Evolutionary conservation across 2,888 invertebrate genomes (phyloP).

Genomic region (Baronia brevicornis): DNA sequence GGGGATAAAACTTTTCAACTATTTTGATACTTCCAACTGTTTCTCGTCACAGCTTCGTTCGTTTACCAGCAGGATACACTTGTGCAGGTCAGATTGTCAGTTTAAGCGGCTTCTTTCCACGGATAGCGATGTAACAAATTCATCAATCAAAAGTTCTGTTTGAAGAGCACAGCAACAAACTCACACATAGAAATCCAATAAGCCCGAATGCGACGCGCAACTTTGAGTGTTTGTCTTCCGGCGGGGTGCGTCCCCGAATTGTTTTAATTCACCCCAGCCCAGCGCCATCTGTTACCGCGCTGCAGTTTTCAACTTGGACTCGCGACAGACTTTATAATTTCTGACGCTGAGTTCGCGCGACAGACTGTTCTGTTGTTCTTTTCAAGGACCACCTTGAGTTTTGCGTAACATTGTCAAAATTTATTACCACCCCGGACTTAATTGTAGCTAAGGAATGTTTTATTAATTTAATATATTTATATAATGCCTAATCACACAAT

Average conservation of each 20-base stretch:
- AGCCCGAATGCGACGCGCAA: conserved; percentile 43
- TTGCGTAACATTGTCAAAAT: conserved; percentile 8
- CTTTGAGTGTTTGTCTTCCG: conserved; percentile 49
- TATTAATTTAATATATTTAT: background rate
- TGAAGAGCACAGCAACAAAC: conserved; percentile 23
- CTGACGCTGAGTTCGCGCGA: conserved; percentile 23
- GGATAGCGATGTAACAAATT: no score
- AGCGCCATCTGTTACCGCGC: conserved; percentile 42
- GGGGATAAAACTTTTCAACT: no score
- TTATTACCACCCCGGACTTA: conserved; percentile 2
- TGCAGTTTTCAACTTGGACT: conserved; percentile 40
- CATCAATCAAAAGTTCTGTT: no score
- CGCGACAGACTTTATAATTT: conserved; percentile 45
- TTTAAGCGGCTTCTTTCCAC: no score
- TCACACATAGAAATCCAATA: conserved; percentile 45
- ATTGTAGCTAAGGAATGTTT: no score
- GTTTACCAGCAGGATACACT: no score
- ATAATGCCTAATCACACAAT: no score
- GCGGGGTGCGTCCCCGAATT: conserved; percentile 29
- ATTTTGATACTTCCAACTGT: no score
- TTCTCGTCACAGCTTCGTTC: no score
- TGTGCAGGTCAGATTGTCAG: no score
- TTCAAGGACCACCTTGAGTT: conserved; percentile 14
- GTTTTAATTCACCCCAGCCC: conserved; percentile 37
- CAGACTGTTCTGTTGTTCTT: conserved; percentile 16